These are phyloP conservation scores for Tribolium madens DNA, from an alignment of 1,140 invertebrate genomes.

Conservation along the genomic window DNA sequence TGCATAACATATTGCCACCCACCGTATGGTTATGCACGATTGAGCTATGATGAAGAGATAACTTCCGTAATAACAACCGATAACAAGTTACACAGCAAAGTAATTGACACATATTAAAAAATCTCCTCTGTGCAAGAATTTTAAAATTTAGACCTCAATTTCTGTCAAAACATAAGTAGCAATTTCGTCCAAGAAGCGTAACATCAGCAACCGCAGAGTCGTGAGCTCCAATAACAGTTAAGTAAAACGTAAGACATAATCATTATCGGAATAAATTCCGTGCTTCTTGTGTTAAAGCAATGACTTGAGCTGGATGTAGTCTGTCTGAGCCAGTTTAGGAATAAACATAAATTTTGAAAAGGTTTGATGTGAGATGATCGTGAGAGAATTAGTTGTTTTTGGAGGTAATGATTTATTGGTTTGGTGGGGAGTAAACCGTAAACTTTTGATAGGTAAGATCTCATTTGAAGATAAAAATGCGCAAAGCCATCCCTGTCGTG, in stretches of 20 bases:
- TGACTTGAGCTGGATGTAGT: slow-evolving; percentile 43
- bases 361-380: background rate
- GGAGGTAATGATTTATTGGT: slow-evolving; percentile 8
- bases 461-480: slow-evolving; percentile 54
- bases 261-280: slow-evolving; percentile 26
- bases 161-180: background rate
- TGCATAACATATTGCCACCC: slow-evolving; percentile 7
- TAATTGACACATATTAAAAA: background rate
- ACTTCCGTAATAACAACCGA: background rate
- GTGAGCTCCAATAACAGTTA: slow-evolving; percentile 2
- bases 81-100: background rate
- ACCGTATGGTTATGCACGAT: slow-evolving; percentile 23
- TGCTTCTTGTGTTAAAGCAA: slow-evolving; percentile 34
- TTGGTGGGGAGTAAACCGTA: background rate
- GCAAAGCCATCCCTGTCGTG: slow-evolving; percentile 50
- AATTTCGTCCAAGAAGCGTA: background rate
- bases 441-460: slow-evolving; percentile 46
- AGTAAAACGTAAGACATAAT: slow-evolving; percentile 14
- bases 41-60: background rate
- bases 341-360: slow-evolving; percentile 3
- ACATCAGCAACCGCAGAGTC: background rate
- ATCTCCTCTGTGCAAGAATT: too few species aligned
- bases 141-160: background rate
- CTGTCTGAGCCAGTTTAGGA: slow-evolving; percentile 37
- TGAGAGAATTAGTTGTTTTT: background rate